Evolutionary conservation across 2,113 vertebrate species (phyloP), one percentile per base, ranked within the genome.

Genomic region (Cyprinus carpio): DNA sequence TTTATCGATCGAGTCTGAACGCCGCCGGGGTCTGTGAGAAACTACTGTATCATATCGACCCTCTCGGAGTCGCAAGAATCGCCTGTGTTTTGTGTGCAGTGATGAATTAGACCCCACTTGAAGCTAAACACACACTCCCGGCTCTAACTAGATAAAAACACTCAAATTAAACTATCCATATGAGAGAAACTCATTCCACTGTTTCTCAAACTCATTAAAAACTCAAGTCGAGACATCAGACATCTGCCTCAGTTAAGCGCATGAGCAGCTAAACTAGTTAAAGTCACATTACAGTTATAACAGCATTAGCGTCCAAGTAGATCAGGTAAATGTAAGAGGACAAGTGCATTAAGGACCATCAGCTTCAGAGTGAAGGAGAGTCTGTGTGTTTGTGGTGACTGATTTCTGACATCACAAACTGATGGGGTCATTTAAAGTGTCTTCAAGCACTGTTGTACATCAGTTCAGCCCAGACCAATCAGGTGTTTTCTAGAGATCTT

Each of bases 81-180:
- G 25, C 20, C 74, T 78, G 72, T 69, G 74, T 78, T 83, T 51
- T 58, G 80, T 74, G 78, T 80, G 31, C 77, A 43, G 74, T 87
- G 79, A 87, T 83, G 82, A 86, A 85, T n/a, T 58, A 60, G 15
- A 46, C 7, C 23, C n/a, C 60, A 67, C 60, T 25, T 69, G n/a
- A 69, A 81, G 58, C 51, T 6, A 84, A n/a, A 79, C 84, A 54
- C 84, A 51, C 46, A 40, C 46, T 56, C 62, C 16, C 51, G 18
- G 54, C 71, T 51, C 49, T 54, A 86, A 1, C 11, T 18, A 77
- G 40, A 84, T 84, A 54, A 76, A 75, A 54, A 54, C 27, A 51
- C 25, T 51, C 6, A 2, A 75, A 29, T 27, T 15, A 29, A 27
- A 51, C 43, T 75, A 40, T 12, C 67, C 10, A 16, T 23, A 71